These are phyloP conservation scores for Streptopelia turtur DNA, from an alignment of 2,797 vertebrate genomes.

Conservation along the genomic window DNA sequence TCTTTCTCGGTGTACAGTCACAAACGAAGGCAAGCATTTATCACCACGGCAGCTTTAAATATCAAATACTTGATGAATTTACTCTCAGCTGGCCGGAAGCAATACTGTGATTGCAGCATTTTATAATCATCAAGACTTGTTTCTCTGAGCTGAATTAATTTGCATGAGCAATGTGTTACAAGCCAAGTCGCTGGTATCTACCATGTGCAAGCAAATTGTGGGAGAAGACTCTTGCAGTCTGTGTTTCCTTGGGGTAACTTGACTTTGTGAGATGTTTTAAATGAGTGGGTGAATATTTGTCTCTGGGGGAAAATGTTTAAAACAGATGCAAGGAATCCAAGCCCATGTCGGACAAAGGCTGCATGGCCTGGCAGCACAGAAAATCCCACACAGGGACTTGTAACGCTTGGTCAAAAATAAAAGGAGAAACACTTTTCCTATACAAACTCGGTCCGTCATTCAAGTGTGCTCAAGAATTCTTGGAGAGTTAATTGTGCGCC, in stretches of 20 bases:
- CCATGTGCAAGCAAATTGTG: neutral
- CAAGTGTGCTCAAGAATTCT: neutral
- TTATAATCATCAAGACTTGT: conserved; percentile 70
- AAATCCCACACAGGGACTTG: neutral
- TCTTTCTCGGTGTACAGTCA: conserved; percentile 35
- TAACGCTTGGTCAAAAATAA: neutral
- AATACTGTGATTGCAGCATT: conserved; percentile 69
- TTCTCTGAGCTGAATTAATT: conserved; percentile 72
- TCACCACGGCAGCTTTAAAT: conserved; percentile 61
- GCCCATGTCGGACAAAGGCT: neutral
- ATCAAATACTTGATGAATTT: conserved; percentile 72
- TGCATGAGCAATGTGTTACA: conserved; percentile 65
- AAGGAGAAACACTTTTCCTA: neutral
- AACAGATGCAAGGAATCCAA: neutral
- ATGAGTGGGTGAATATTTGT: neutral
- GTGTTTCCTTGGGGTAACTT: neutral
- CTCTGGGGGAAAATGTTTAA: neutral
- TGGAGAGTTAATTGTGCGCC: neutral
- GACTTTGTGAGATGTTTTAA: neutral
- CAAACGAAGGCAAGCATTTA: conserved; percentile 61
- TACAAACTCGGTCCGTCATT: neutral
- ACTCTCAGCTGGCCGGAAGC: conserved; percentile 71
- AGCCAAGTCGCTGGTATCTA: conserved; percentile 32
- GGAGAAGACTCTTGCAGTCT: neutral
- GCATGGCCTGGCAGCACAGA: neutral